Conservation (phyloP, 2,888 invertebrate genomes). For the Caenorhabditis sp. region DNA sequence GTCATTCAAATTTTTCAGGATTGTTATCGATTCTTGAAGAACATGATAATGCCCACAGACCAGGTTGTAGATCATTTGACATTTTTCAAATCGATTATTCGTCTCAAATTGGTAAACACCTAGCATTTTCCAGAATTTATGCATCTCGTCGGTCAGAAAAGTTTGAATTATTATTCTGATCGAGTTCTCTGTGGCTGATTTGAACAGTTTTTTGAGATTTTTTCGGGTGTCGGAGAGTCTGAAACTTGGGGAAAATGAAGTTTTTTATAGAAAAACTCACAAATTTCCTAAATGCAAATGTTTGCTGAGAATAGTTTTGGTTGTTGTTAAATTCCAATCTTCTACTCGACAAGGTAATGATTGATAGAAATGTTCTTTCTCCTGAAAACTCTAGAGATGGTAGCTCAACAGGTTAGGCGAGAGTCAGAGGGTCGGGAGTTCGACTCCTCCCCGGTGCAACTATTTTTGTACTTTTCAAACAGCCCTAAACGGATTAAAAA, state of each 20-base stretch:
- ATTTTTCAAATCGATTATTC: conserved; percentile 5
- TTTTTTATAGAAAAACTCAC: neutral
- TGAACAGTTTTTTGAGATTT: conserved; percentile 11
- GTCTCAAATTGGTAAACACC: neutral
- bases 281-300: conserved; percentile 28
- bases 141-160: conserved; percentile 18
- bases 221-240: conserved; percentile 10
- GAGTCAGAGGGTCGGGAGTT: too few relatives aligned
- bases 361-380: conserved; percentile 17
- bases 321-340: conserved; percentile 30
- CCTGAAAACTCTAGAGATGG: neutral
- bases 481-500: too few relatives aligned
- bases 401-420: too few relatives aligned
- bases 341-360: conserved; percentile 21
- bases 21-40: conserved; percentile 14
- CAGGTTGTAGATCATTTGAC: conserved; percentile 19
- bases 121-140: conserved; percentile 3
- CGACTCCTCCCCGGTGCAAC: too few relatives aligned
- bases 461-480: too few relatives aligned
- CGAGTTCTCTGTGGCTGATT: conserved; percentile 14
- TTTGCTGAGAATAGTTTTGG: conserved; percentile 15
- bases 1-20: conserved; percentile 18
- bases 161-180: conserved; percentile 25
- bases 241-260: too few relatives aligned
- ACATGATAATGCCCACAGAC: conserved; percentile 28